Percentiles rank a stretch among this genome's conserved stretches.
Conservation (phyloP, 64 coral and sea anemone species). For the Montipora sp. region DNA sequence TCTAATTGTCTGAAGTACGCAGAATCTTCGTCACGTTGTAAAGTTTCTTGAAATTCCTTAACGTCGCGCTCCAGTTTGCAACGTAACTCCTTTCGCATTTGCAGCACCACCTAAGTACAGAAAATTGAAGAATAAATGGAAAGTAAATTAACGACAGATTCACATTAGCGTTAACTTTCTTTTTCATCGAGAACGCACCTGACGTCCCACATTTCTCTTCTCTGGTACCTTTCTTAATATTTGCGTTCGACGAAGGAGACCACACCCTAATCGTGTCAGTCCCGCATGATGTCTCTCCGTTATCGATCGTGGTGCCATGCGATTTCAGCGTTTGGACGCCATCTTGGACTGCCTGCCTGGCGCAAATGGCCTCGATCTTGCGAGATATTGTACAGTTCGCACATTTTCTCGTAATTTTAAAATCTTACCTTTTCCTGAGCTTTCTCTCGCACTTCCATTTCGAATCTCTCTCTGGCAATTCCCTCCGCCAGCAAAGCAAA, state of each 20-base stretch:
- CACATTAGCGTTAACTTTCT: background rate
- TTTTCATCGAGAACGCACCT: no score
- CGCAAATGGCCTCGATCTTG: no score
- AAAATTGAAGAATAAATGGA: background rate
- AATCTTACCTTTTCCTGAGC: conserved; percentile 94
- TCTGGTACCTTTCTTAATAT: no score
- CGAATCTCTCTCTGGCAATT: conserved; percentile 84
- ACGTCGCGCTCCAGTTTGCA: conserved; percentile 88
- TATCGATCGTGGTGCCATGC: no score
- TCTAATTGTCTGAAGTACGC: conserved; percentile 94
- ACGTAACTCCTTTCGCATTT: conserved; percentile 80
- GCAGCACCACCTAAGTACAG: conserved; percentile 75
- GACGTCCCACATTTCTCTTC: no score
- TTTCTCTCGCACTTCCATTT: conserved; percentile 79
- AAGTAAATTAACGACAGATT: background rate
- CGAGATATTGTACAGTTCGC: background rate
- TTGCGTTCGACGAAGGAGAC: no score
- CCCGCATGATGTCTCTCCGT: no score
- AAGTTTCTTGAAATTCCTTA: conserved; percentile 84
- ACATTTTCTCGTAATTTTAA: background rate
- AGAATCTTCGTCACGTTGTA: conserved; percentile 91
- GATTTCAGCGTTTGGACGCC: no score
- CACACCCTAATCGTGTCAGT: no score
- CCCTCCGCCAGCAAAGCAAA: conserved; percentile 94
- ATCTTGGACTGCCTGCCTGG: no score